phyloP scores from a whole-genome alignment of 2,888 invertebrate species.

The Calephelis perditalis region DNA sequence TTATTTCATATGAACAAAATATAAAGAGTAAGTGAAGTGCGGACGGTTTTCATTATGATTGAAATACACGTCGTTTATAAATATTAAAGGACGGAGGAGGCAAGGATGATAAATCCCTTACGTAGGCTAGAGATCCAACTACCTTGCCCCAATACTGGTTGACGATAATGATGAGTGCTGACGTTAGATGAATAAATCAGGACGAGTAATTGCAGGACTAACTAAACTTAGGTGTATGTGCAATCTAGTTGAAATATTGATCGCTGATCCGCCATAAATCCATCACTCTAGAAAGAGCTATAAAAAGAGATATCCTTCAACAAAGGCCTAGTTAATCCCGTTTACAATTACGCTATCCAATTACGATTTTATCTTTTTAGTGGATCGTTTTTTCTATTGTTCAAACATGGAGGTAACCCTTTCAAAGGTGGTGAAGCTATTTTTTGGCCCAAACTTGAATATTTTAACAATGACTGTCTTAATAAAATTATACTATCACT shows the following conservation, averaged over 20 bases:
- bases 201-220: neutral
- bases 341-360: conserved; percentile 50
- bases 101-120: too few species aligned
- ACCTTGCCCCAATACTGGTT: too few species aligned
- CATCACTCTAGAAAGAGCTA: conserved; percentile 38
- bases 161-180: too few species aligned
- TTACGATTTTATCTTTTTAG: conserved; percentile 45
- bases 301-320: conserved; percentile 38
- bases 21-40: too few species aligned
- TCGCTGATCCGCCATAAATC: conserved; percentile 40
- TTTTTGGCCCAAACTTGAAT: conserved; percentile 1
- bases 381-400: conserved; percentile 38
- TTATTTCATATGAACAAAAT: too few species aligned
- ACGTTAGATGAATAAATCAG: too few species aligned
- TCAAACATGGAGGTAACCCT: conserved; percentile 27
- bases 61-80: too few species aligned
- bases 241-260: neutral
- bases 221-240: neutral
- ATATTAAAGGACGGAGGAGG: too few species aligned
- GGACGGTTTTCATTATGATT: too few species aligned
- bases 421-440: neutral
- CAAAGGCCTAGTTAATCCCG: conserved; percentile 40
- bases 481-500: neutral
- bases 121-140: too few species aligned
- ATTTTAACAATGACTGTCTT: conserved; percentile 6